These are phyloP conservation scores for Leptocoma aspasia DNA, from an alignment of 2,113 vertebrate species.

Conservation along the genomic window DNA sequence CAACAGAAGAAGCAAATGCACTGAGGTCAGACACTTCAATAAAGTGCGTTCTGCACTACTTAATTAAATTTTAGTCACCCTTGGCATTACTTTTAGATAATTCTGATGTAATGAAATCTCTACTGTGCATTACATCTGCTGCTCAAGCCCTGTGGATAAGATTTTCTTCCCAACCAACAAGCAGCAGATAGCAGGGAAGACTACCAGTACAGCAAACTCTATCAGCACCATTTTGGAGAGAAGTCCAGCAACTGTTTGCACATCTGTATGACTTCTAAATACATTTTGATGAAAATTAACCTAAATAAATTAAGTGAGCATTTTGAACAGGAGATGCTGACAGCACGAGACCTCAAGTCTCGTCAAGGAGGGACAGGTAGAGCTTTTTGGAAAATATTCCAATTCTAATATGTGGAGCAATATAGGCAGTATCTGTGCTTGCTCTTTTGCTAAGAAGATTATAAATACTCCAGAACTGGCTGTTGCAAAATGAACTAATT, in stretches of 20 bases:
- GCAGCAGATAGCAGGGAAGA: background rate
- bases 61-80: background rate
- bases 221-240: background rate
- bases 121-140: background rate
- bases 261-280: background rate
- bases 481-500: background rate
- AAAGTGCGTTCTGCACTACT: background rate
- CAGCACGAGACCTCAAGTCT: background rate
- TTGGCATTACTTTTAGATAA: background rate
- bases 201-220: background rate
- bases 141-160: background rate
- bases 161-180: background rate
- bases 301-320: background rate
- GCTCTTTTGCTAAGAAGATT: background rate
- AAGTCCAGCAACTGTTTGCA: background rate
- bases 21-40: background rate
- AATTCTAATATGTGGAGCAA: background rate
- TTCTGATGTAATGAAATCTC: background rate
- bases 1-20: background rate
- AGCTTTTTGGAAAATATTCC: background rate
- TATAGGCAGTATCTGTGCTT: background rate
- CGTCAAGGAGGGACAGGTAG: background rate
- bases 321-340: background rate
- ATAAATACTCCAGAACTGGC: background rate
- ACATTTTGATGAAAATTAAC: background rate